Conservation (phyloP, 2,888 invertebrate genomes). For the Ectemnius continuus region DNA sequence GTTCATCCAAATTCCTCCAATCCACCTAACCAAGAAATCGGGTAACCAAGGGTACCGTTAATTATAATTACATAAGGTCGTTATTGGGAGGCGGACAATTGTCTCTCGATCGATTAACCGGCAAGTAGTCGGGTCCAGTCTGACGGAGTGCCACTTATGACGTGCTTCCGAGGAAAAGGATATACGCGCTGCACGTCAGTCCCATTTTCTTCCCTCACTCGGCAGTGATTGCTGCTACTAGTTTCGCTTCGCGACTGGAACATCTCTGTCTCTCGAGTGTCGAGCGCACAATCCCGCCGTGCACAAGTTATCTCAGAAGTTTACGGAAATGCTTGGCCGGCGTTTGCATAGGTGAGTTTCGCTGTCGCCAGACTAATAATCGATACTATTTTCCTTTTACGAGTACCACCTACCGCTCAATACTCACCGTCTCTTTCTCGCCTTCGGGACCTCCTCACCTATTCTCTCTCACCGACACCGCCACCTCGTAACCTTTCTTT, state of each 20-base stretch:
- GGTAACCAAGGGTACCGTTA: not conserved
- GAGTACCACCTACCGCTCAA: no score
- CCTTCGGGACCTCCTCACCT: no score
- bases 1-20: not conserved
- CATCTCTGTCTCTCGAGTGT: not conserved
- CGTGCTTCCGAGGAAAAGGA: not conserved
- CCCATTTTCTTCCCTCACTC: not conserved
- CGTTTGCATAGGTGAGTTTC: no score
- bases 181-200: not conserved
- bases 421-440: no score
- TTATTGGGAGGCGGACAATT: not conserved
- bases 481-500: no score
- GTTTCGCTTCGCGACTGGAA: not conserved
- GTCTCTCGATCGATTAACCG: not conserved
- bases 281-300: not conserved
- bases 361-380: no score
- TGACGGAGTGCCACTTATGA: not conserved
- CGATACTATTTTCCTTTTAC: no score
- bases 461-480: no score
- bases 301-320: not conserved
- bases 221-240: not conserved
- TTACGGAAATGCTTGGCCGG: not conserved
- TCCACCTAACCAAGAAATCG: constrained; percentile 6
- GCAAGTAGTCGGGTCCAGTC: not conserved
- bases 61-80: not conserved